Evolutionary conservation across 2,113 vertebrate genomes (phyloP), one percentile per base, ranked within the genome.

Genomic region (Cisticola juncidis): DNA sequence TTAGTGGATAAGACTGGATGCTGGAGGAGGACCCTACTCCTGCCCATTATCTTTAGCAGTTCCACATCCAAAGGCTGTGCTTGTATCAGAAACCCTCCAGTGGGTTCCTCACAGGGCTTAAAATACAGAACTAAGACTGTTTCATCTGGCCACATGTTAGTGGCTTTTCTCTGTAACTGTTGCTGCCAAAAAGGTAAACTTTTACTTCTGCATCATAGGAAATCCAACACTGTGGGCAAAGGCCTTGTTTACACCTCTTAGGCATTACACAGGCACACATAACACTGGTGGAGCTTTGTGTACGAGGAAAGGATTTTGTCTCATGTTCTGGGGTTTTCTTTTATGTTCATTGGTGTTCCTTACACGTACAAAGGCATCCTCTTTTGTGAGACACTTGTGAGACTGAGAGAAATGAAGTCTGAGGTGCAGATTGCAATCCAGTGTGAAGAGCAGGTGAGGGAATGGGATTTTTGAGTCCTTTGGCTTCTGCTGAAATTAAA

Each of bases 211-310:
- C 78, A 33, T 94, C 26, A 8, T 26, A 29, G 0, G 5, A 56
- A 72, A 47, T 24, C 25, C 38, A 61, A 11, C 50, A 19, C 6
- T 47, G 31, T 47, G 54, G 31, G 5, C 50, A 82, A 76, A 68
- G 25, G 13, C 33, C n/a, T 58, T 64, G 26, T 24, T 38, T 42
- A 2, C 14, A 29, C 6, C 16, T 66, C 33, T 69, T 29, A 61
- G 40, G n/a, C 25, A 23, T 24, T 5, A 45, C 54, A 29, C 21
- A 38, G 22, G 21, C 0, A 0, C 14, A 53, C 31, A 19, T 33
- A 47, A 62, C 19, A 28, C 6, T 54, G 60, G 2, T 42, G 68
- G 23, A 45, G 28, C 11, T 87, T 81, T 38, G n/a, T 36, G n/a
- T 14, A 54, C 19, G 42, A 74, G 47, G 20, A 24, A 76, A 73